These are phyloP conservation scores for Pseudomyrmex pallidus DNA, from an alignment of 1,140 invertebrate genomes.

Conservation along the genomic window DNA sequence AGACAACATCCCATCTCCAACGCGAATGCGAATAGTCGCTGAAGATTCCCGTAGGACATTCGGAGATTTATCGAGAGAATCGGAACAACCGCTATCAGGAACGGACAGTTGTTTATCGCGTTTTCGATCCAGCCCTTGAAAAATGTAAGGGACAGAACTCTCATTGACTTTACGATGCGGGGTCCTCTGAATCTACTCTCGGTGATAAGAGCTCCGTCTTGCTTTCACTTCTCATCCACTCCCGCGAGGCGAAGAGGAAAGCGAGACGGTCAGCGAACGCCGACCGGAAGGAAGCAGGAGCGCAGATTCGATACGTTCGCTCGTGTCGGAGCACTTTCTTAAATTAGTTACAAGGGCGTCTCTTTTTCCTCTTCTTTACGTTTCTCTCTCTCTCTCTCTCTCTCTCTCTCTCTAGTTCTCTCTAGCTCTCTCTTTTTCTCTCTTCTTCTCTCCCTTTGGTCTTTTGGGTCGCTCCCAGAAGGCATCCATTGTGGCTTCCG, in stretches of 20 bases:
- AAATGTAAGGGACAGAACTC: slow-evolving; percentile 66
- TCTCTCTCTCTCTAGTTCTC: background rate
- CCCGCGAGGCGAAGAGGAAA: slow-evolving; percentile 15
- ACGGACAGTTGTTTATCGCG: slow-evolving; percentile 59
- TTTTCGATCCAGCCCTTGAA: slow-evolving; percentile 62
- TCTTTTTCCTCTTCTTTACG: slow-evolving; percentile 33
- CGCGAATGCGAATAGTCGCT: slow-evolving; percentile 18
- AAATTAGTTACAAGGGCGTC: slow-evolving; percentile 70
- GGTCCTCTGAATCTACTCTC: slow-evolving; percentile 59
- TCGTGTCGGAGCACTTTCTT: slow-evolving; percentile 70
- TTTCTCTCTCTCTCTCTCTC: background rate
- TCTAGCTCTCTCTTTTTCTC: background rate
- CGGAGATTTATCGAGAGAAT: slow-evolving; percentile 52
- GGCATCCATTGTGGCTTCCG: slow-evolving; percentile 57
- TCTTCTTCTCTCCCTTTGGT: background rate
- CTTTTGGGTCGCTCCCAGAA: slow-evolving; percentile 36
- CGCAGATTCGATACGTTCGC: slow-evolving; percentile 66
- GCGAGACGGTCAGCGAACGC: slow-evolving; percentile 49
- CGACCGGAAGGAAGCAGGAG: slow-evolving; percentile 50
- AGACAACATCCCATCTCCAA: slow-evolving; percentile 21
- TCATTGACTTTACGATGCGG: slow-evolving; percentile 71
- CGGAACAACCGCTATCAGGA: slow-evolving; percentile 52
- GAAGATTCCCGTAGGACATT: slow-evolving; percentile 51
- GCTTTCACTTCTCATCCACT: background rate
- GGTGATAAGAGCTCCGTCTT: slow-evolving; percentile 53